These are phyloP conservation scores for Cylloceria caligata DNA, from an alignment of 2,888 invertebrate species.

Conservation along the genomic window DNA sequence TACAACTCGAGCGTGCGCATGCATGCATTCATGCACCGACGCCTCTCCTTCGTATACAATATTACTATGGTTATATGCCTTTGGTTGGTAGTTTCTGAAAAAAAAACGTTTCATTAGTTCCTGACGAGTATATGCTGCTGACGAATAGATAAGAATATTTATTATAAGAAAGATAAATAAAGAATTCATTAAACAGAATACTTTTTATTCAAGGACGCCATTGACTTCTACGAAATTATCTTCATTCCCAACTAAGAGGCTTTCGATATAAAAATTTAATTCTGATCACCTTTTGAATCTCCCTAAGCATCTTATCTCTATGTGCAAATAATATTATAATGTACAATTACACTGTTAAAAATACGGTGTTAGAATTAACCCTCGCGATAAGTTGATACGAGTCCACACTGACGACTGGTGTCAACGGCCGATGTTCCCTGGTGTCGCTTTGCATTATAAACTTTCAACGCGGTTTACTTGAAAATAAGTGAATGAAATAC, in stretches of 20 bases:
- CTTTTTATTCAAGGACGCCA: slow-evolving; percentile 17
- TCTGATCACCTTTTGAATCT: too few relatives aligned
- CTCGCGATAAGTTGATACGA: too few relatives aligned
- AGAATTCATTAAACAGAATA: slow-evolving; percentile 28
- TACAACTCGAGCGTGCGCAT: slow-evolving; percentile 64
- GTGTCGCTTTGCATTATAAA: too few relatives aligned
- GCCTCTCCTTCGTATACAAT: slow-evolving; percentile 53
- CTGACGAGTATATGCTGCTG: slow-evolving; percentile 25
- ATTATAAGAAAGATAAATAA: slow-evolving; percentile 37
- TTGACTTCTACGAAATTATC: slow-evolving; percentile 17
- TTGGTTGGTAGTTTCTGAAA: slow-evolving; percentile 29
- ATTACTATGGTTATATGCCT: slow-evolving; percentile 12
- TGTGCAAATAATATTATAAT: too few relatives aligned
- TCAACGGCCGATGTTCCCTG: too few relatives aligned
- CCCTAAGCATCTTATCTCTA: too few relatives aligned
- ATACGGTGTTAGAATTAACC: too few relatives aligned
- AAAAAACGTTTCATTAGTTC: slow-evolving; percentile 38
- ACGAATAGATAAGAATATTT: slow-evolving; percentile 43
- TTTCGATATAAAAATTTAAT: neutral
- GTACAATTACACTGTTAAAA: too few relatives aligned
- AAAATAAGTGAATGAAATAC: too few relatives aligned
- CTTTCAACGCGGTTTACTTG: too few relatives aligned
- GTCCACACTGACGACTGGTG: too few relatives aligned
- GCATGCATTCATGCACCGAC: slow-evolving; percentile 72
- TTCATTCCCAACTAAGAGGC: too few relatives aligned